Base-by-base conservation (phyloP, 2,888 invertebrate genomes). In the Aporophyla lueneburgensis region DNA sequence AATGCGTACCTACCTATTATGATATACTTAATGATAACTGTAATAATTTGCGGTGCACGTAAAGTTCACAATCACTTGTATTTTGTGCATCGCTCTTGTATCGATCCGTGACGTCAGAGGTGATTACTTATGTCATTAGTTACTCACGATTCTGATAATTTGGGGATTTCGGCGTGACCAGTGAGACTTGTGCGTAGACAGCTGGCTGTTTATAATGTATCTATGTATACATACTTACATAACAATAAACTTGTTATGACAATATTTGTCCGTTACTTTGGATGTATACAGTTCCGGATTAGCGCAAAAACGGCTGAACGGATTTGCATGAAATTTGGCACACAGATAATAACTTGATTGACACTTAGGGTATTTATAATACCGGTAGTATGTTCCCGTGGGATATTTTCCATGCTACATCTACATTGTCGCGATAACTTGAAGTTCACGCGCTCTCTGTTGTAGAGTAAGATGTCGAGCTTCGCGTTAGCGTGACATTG, bases 71-170 rank as follows among this genome's bases (percentile, higher is more conserved):
- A 78, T 58, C 27, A 10, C 66, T 21, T 21, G 40, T 21, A 49
- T 3, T 21, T 33, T 56, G 49, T 58, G 56, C 58, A 65, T 33
- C 43, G 66, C 12, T 54, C 33, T 49, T 51, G 49, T 69, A 69
- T 40, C 27, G 53, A 58, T 70, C 24, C 10, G 5, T 78, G 80
- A 80, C 80, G 72, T 54, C 71, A 78, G n/a, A 14, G n/a, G 5
- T 65, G 49, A 78, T 70, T 43, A 65, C 27, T 46, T 24, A 16
- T 14, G n/a, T 21, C 33, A 46, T 79, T 78, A 78, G 83, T 78
- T 53, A 58, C 33, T 51, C 65, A 71, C 51, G 46, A 46, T 71
- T 71, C 66, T 51, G 24, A 61, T 69, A 46, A 70, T 65, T 65
- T 70, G 49, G 65, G 54, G 51, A 53, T 51, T 53, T 62, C 10